Evolutionary conservation across 2,888 invertebrate species (phyloP).

Genomic region (Noctua fimbriata): DNA sequence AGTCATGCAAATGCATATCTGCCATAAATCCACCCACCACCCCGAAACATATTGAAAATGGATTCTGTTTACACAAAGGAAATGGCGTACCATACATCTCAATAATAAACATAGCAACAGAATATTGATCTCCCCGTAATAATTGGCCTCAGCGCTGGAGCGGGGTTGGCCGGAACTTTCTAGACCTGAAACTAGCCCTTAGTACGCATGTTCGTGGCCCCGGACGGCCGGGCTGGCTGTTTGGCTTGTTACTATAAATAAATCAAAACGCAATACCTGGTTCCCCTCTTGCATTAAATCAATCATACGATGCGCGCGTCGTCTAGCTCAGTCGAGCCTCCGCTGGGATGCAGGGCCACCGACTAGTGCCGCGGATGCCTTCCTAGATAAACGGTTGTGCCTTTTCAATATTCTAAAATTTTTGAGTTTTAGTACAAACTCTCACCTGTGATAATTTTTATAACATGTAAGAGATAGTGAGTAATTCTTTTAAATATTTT

Average conservation of each 20-base stretch:
- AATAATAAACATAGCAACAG: constrained; percentile 12
- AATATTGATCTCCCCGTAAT: constrained; percentile 49
- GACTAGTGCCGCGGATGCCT: constrained; percentile 39
- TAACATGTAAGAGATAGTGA: constrained; percentile 26
- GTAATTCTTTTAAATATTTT: neutral
- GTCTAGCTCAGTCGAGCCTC: constrained; percentile 37
- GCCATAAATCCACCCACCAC: neutral
- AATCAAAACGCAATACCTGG: constrained; percentile 53
- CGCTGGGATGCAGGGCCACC: constrained; percentile 24
- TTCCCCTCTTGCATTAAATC: constrained; percentile 66
- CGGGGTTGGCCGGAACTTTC: constrained; percentile 14
- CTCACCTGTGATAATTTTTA: constrained; percentile 39
- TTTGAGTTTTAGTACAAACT: neutral
- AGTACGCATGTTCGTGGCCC: constrained; percentile 55
- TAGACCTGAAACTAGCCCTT: constrained; percentile 32
- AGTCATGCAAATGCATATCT: constrained; percentile 4
- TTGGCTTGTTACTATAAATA: constrained; percentile 59
- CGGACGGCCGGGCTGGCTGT: constrained; percentile 19
- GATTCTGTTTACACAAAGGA: neutral
- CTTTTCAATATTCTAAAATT: constrained; percentile 41
- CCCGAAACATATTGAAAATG: neutral
- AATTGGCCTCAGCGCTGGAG: constrained; percentile 50
- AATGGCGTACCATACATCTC: constrained; percentile 1
- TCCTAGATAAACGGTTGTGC: constrained; percentile 52
- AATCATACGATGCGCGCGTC: constrained; percentile 70